Base-by-base conservation (phyloP, 64 coral and sea anemone genomes). In the Stylophora pistillata region DNA sequence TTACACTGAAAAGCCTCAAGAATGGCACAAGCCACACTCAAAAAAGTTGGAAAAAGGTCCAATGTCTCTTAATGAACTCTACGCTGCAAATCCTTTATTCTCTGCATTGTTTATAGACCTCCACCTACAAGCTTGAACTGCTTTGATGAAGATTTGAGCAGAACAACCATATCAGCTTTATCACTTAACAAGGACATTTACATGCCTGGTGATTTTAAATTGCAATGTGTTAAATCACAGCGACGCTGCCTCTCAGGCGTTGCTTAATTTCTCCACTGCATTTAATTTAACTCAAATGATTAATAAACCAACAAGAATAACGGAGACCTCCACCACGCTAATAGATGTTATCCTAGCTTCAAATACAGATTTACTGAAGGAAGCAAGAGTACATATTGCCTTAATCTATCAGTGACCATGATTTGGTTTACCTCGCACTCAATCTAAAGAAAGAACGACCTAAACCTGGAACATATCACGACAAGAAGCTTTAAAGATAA, bases 11-110 rank as follows among this genome's bases (percentile, higher is more conserved):
- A 87, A 72, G 55, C 85, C 71, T 73, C 85, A 87, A 41, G 70
- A 87, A 56, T 87, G 85, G 85, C 85, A 87, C 55, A 87, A 87
- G 21, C 70, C 85, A 32, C n/a, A n/a, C n/a, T n/a, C n/a, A n/a
- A n/a, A n/a, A n/a, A n/a, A n/a, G n/a, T n/a, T n/a, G n/a, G n/a
- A n/a, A n/a, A n/a, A n/a, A n/a, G n/a, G n/a, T n/a, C n/a, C n/a
- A n/a, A n/a, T n/a, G n/a, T n/a, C n/a, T n/a, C n/a, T n/a, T n/a
- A n/a, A n/a, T n/a, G n/a, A n/a, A n/a, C n/a, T n/a, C n/a, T n/a
- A n/a, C n/a, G n/a, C 17, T 69, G 56, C 30, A 92, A 92, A 54
- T 92, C 82, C 4, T 79, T 92, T 63, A 13, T 92, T 31, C 53
- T 87, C 13, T 87, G 90, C 53, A 92, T 75, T 62, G 56, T 53